These are phyloP conservation scores for Magallana ariakensis DNA, from an alignment of 1,140 invertebrate species.

Conservation along the genomic window DNA sequence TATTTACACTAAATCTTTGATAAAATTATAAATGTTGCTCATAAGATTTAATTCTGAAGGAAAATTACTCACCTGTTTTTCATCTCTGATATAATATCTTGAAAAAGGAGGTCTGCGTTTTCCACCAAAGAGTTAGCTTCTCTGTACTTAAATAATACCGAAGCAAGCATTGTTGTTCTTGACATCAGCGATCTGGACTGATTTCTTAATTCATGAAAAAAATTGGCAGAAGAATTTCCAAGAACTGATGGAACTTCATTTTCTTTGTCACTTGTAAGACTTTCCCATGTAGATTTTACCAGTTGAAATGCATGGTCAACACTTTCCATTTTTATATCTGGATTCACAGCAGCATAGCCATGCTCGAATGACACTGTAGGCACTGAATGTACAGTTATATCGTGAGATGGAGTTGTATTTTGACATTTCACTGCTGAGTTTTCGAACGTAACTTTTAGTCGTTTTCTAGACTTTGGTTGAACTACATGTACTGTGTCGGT, in stretches of 20 bases:
- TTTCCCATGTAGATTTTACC: not conserved
- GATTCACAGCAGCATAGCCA: constrained; percentile 15
- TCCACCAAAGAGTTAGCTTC: constrained; percentile 11
- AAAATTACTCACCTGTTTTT: constrained; percentile 17
- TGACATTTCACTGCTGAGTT: not conserved
- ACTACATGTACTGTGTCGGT: constrained; percentile 7
- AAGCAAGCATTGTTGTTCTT: constrained; percentile 32
- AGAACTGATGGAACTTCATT: not conserved
- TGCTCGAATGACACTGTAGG: constrained; percentile 6
- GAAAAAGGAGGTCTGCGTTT: constrained; percentile 2
- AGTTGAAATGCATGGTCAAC: constrained; percentile 13
- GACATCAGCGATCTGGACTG: not conserved
- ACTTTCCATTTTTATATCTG: not conserved
- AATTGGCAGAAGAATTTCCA: constrained; percentile 2
- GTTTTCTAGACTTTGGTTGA: constrained; percentile 11
- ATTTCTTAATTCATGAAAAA: constrained; percentile 18
- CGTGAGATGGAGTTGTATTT: constrained; percentile 17
- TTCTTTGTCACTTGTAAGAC: not conserved
- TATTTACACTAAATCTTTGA: constrained; percentile 8
- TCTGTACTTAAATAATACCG: constrained; percentile 19
- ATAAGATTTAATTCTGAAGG: not conserved
- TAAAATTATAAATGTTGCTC: not conserved
- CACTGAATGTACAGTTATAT: not conserved
- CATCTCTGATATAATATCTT: not conserved
- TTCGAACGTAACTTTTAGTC: constrained; percentile 4